These are phyloP conservation scores for Drosophila nigricruria DNA, from an alignment of 2,888 invertebrate species.

Conservation along the genomic window DNA sequence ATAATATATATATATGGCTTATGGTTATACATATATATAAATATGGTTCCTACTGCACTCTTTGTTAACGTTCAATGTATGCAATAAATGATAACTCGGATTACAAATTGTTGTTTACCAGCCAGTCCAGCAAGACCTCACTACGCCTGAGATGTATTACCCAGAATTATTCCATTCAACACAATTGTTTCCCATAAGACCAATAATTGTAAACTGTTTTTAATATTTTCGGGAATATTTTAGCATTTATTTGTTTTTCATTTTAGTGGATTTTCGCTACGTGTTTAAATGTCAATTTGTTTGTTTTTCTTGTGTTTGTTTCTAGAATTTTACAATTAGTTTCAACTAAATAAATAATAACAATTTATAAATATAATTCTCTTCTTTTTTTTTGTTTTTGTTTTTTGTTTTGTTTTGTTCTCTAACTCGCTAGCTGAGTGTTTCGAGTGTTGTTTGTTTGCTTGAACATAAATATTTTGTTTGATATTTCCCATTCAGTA, in stretches of 20 bases:
- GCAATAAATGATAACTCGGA: no score
- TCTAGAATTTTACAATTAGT: constrained; percentile 82
- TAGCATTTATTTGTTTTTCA: constrained; percentile 62
- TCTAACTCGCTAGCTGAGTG: constrained; percentile 41
- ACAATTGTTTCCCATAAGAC: not conserved
- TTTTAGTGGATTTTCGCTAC: constrained; percentile 73
- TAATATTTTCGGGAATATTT: constrained; percentile 46
- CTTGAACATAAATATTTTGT: constrained; percentile 61
- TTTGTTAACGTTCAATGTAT: no score
- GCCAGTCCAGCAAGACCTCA: no score
- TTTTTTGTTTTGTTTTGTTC: constrained; percentile 30
- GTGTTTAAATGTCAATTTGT: constrained; percentile 61
- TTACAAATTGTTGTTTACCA: no score
- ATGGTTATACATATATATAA: not conserved
- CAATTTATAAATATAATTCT: constrained; percentile 83
- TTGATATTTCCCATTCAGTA: constrained; percentile 47
- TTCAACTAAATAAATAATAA: constrained; percentile 84
- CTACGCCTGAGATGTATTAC: not conserved
- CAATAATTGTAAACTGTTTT: not conserved
- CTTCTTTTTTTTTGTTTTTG: constrained; percentile 52
- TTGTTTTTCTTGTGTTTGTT: constrained; percentile 58
- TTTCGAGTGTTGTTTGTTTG: constrained; percentile 28
- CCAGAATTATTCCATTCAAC: not conserved
- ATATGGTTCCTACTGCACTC: not conserved
- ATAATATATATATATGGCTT: no score